phyloP scores from a whole-genome alignment of 1,140 invertebrate genomes.

The Delia radicum region DNA sequence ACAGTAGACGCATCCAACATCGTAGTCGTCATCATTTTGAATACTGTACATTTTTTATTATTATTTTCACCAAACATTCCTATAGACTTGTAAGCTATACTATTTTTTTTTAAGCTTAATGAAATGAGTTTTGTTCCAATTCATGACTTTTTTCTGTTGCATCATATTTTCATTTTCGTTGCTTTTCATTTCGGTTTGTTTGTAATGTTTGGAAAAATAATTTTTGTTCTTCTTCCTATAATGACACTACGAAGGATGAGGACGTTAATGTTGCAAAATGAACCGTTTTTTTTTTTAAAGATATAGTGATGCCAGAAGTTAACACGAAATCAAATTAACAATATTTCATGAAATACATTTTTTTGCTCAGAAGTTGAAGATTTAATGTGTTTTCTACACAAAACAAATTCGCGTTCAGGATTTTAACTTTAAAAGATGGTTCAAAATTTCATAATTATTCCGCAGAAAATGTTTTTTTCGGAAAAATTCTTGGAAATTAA shows the following conservation, averaged over 20 bases:
- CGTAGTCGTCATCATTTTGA: background rate
- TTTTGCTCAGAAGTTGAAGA: too few species aligned
- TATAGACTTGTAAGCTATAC: slow-evolving; percentile 19
- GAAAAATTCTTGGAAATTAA: too few species aligned
- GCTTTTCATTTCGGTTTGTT: background rate
- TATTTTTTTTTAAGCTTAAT: slow-evolving; percentile 11
- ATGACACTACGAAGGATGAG: background rate
- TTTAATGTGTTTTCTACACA: too few species aligned
- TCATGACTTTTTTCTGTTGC: background rate
- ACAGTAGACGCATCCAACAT: background rate
- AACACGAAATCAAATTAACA: too few species aligned
- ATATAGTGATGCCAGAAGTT: background rate
- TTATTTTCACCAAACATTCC: background rate
- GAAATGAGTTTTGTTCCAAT: slow-evolving; percentile 4
- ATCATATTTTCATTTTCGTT: background rate
- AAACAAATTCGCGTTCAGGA: too few species aligned
- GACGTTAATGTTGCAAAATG: slow-evolving; percentile 22
- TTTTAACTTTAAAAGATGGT: too few species aligned
- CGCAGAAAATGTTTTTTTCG: too few species aligned
- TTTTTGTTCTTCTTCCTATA: background rate
- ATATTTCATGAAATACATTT: too few species aligned
- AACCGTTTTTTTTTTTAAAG: background rate
- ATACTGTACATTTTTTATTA: background rate
- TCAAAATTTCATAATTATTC: too few species aligned
- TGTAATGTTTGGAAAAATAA: background rate